A percentile compares a stretch with the other conserved stretches of the same genome.
Conservation (phyloP, 2,888 invertebrate genomes). For the Monopis laevigella region DNA sequence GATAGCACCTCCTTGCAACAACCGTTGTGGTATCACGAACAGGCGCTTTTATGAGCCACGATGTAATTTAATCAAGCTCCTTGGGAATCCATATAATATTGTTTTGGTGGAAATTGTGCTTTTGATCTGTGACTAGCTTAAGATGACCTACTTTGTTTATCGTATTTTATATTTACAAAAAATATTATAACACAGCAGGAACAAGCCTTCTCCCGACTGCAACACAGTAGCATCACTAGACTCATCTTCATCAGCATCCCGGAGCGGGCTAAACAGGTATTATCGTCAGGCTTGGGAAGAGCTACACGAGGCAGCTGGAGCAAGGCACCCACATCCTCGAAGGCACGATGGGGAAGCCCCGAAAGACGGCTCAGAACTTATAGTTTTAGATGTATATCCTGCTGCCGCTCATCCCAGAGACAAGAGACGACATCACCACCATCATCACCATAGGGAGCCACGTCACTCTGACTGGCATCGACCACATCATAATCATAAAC, state of each 20-base stretch:
- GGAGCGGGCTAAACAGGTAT: constrained; percentile 85
- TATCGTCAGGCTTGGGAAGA: constrained; percentile 95
- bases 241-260: constrained; percentile 86
- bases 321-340: constrained; percentile 78
- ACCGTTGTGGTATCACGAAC: too few species aligned
- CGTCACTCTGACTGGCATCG: constrained; percentile 67
- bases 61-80: too few species aligned
- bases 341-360: constrained; percentile 68
- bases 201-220: constrained; percentile 78
- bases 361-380: constrained; percentile 80
- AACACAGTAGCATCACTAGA: constrained; percentile 91
- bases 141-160: too few species aligned
- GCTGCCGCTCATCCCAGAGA: constrained; percentile 46
- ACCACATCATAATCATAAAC: constrained; percentile 63
- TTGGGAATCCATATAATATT: too few species aligned
- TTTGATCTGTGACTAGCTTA: too few species aligned
- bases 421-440: constrained; percentile 77
- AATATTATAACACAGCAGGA: too few species aligned
- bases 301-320: constrained; percentile 81
- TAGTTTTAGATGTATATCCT: constrained; percentile 72
- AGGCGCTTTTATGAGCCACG: too few species aligned
- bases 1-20: too few species aligned
- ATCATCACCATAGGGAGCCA: constrained; percentile 77
- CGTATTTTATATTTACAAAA: too few species aligned
- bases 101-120: too few species aligned